Evolutionary conservation across 2,113 vertebrate species (phyloP).

Genomic region (Chaetura pelagica): DNA sequence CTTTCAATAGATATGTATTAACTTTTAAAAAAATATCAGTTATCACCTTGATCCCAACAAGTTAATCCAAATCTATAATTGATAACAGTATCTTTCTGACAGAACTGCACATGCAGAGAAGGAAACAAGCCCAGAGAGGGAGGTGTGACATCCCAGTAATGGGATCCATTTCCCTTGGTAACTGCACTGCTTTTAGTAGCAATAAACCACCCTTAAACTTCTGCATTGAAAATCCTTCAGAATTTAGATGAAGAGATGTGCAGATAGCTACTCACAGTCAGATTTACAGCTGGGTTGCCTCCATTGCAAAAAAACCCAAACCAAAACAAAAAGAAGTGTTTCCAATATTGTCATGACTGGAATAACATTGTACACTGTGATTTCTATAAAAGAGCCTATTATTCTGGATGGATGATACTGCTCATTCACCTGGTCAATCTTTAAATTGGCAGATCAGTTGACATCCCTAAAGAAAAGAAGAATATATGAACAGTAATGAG

Average conservation of each 20-base stretch:
- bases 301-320: background rate
- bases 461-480: background rate
- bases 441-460: background rate
- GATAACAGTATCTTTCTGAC: background rate
- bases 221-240: background rate
- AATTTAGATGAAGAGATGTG: background rate
- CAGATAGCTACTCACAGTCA: background rate
- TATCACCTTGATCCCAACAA: background rate
- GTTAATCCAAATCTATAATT: background rate
- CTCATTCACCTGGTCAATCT: background rate
- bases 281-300: background rate
- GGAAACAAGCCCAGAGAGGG: rapidly evolving
- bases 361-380: background rate
- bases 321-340: background rate
- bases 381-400: background rate
- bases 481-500: background rate
- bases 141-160: background rate
- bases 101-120: background rate
- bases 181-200: background rate
- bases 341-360: background rate
- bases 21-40: background rate
- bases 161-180: background rate
- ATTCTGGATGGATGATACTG: background rate
- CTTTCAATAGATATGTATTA: rapidly evolving
- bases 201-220: background rate